Evolutionary conservation across 2,113 vertebrate genomes (phyloP).

Genomic region (Macaca nemestrina): DNA sequence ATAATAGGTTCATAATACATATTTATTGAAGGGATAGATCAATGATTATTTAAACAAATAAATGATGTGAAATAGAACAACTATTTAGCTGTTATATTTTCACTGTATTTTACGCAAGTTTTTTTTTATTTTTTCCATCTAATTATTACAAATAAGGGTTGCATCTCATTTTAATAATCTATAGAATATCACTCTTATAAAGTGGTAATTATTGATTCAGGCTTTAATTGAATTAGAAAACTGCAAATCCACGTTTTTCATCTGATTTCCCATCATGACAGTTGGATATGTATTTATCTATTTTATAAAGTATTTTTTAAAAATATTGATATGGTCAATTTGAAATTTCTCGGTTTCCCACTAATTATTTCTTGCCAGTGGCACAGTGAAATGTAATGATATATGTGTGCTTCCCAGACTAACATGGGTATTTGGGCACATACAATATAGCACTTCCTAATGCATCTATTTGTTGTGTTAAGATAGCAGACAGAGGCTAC

Average conservation of each 20-base stretch:
- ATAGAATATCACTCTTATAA: neutral
- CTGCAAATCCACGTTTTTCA: neutral
- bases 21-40: neutral
- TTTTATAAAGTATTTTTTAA: neutral
- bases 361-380: neutral
- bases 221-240: neutral
- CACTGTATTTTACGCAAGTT: neutral
- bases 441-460: neutral
- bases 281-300: neutral
- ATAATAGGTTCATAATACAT: neutral
- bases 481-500: neutral
- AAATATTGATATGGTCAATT: neutral
- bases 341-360: neutral
- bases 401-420: neutral
- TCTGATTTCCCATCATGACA: neutral
- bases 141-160: neutral
- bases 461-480: neutral
- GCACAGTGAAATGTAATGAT: neutral
- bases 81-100: neutral
- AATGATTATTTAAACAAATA: neutral
- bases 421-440: neutral
- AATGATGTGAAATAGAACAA: neutral
- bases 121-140: neutral
- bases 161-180: neutral
- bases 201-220: neutral